phyloP scores from a whole-genome alignment of 2,797 vertebrate species.

The Hypotaenidia okinawae region DNA sequence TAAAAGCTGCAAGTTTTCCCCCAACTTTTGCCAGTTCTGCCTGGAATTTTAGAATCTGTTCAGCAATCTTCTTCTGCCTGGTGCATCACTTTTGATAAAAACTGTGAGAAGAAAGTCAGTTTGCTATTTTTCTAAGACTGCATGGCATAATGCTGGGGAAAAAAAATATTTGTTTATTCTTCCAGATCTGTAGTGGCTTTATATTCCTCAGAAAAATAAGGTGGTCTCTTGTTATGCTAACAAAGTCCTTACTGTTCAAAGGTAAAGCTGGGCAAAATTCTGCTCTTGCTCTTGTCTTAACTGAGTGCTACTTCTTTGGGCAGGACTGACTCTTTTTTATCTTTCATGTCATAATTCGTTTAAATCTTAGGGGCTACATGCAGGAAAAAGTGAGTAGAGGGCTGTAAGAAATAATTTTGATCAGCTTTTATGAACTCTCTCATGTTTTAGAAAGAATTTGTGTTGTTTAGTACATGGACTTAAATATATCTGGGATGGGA shows the following conservation, averaged over 20 bases:
- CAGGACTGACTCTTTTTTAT: not conserved
- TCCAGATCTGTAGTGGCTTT: not conserved
- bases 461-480: not conserved
- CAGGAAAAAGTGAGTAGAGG: not conserved
- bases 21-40: not conserved
- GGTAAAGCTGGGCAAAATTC: not conserved
- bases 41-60: not conserved
- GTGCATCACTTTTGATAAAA: not conserved
- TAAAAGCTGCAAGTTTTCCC: not conserved
- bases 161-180: not conserved
- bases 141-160: not conserved
- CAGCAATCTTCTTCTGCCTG: not conserved
- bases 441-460: not conserved
- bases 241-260: not conserved
- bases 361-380: not conserved
- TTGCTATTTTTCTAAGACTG: not conserved
- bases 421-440: not conserved
- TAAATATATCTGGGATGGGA: constrained; percentile 24
- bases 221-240: not conserved
- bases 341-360: not conserved
- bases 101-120: not conserved
- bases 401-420: constrained; percentile 1
- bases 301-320: not conserved
- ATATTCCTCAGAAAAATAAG: not conserved
- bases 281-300: not conserved